Conservation (phyloP, 2,888 invertebrate genomes). For the Rhagonycha lutea region DNA sequence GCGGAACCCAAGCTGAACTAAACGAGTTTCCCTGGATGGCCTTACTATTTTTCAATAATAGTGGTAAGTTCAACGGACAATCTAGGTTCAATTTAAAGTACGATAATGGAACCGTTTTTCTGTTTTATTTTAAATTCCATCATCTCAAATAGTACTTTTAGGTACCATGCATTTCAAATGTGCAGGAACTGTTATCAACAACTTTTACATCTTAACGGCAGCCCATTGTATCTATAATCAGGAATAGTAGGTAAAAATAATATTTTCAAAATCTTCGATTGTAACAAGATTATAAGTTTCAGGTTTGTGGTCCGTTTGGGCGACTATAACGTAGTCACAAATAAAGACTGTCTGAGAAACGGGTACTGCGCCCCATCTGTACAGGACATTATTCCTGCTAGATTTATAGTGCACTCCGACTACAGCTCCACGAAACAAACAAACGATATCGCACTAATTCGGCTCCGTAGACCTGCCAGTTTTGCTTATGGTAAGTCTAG, state of each 20-base stretch:
- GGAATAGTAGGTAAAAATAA: neutral
- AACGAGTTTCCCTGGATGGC: neutral
- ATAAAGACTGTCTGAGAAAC: conserved; percentile 52
- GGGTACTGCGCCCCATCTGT: conserved; percentile 50
- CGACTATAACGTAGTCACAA: conserved; percentile 39
- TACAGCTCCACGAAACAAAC: conserved; percentile 44
- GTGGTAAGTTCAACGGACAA: neutral
- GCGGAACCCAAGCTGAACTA: neutral
- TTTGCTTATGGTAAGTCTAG: conserved; percentile 48
- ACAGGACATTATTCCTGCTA: conserved; percentile 49
- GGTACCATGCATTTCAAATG: neutral
- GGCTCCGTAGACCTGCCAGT: conserved; percentile 53
- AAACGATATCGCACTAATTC: conserved; percentile 55
- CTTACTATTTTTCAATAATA: neutral
- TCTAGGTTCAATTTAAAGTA: neutral
- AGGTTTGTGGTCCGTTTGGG: neutral
- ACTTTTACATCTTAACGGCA: neutral
- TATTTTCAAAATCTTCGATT: neutral
- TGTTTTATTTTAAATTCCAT: too few species aligned
- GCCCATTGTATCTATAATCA: neutral
- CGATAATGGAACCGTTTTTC: too few species aligned
- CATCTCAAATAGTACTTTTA: too few species aligned
- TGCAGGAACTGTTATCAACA: neutral
- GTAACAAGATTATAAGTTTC: neutral
- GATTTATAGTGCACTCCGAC: conserved; percentile 47